Conservation (phyloP, 2,797 vertebrate genomes). For the Sarcophilus harrisii region DNA sequence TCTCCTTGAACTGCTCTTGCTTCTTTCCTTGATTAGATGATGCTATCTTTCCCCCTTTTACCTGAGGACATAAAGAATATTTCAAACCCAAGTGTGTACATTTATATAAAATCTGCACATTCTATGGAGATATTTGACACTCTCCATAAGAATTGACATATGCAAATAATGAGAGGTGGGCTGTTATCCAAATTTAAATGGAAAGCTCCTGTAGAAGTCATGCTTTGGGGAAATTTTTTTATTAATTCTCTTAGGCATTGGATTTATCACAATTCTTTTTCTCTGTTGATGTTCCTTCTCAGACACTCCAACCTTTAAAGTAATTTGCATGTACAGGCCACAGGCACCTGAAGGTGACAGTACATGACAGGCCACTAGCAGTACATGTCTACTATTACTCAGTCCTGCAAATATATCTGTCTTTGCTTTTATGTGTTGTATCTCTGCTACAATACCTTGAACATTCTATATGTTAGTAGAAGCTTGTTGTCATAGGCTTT, state of each 20-base stretch:
- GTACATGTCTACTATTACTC: background rate
- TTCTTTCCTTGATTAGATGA: constrained; percentile 91
- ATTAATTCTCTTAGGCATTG: constrained; percentile 2
- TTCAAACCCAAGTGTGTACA: constrained; percentile 53
- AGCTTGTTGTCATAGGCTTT: background rate
- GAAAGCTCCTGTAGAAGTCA: constrained; percentile 20
- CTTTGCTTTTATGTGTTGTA: background rate
- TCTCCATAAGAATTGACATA: constrained; percentile 26
- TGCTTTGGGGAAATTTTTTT: background rate
- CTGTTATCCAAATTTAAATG: constrained; percentile 25
- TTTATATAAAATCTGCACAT: constrained; percentile 70
- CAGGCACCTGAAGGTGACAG: background rate
- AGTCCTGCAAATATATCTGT: background rate
- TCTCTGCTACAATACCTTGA: background rate
- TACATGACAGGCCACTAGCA: constrained; percentile 5
- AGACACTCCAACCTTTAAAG: background rate
- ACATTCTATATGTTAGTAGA: background rate
- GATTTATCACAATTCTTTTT: background rate
- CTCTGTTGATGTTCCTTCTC: accelerated
- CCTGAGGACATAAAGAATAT: constrained; percentile 73
- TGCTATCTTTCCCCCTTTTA: constrained; percentile 89
- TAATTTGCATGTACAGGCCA: background rate
- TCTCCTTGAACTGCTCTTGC: constrained; percentile 93
- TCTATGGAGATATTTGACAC: constrained; percentile 47
- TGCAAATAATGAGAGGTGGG: constrained; percentile 50